Conservation (phyloP, 2,888 invertebrate species). For the Mimumesa dahlbomi region DNA sequence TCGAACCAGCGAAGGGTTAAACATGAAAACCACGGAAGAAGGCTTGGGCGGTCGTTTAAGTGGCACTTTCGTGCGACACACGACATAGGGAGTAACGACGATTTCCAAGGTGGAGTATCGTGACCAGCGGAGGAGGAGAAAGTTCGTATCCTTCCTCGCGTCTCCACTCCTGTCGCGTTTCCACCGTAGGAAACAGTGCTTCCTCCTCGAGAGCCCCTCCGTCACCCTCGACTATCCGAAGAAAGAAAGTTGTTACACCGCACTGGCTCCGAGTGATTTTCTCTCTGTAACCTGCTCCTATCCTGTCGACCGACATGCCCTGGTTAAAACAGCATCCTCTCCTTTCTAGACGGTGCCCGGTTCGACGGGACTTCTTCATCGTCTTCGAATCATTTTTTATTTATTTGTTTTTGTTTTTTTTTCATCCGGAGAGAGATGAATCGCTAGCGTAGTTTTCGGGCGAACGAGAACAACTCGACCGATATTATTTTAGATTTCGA, state of each 20-base stretch:
- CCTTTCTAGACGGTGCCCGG: not conserved
- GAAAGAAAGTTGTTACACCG: conserved; percentile 62
- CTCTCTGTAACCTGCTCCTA: conserved; percentile 38
- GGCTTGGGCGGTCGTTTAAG: no score
- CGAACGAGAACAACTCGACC: no score
- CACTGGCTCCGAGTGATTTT: conserved; percentile 45
- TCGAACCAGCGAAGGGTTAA: no score
- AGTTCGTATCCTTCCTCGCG: conserved; percentile 60
- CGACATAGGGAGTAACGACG: conserved; percentile 20
- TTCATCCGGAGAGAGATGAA: no score
- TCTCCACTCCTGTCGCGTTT: conserved; percentile 14
- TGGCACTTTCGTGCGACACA: not conserved
- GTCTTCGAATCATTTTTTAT: no score
- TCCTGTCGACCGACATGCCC: conserved; percentile 41
- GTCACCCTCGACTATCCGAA: conserved; percentile 34
- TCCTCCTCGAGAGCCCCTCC: conserved; percentile 20
- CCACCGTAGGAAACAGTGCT: conserved; percentile 44
- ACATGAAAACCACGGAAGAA: not conserved
- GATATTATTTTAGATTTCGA: no score
- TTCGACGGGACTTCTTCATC: no score
- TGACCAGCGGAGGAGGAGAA: conserved; percentile 64
- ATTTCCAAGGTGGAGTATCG: conserved; percentile 60
- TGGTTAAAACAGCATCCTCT: conserved; percentile 39
- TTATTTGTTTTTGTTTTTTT: no score
- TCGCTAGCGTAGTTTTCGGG: no score